These are phyloP conservation scores for Petrocephalus sullivani DNA, from an alignment of 2,797 vertebrate genomes.

Conservation along the genomic window DNA sequence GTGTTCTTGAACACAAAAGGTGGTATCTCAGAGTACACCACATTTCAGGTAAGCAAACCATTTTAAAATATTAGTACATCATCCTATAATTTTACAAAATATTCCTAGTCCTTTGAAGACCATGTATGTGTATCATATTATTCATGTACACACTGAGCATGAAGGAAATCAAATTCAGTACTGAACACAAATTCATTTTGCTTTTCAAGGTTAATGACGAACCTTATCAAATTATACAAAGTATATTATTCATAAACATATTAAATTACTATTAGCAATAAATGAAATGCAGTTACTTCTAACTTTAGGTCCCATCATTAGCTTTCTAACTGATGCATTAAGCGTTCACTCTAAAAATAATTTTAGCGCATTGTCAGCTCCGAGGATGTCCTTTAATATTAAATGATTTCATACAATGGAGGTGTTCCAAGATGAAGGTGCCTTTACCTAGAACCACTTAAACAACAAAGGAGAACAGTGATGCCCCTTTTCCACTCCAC, in stretches of 20 bases:
- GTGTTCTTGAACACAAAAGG: not conserved
- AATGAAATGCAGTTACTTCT: not conserved
- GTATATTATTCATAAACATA: not conserved
- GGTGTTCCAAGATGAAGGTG: not conserved
- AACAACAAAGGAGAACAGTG: not conserved
- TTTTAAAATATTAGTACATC: not conserved
- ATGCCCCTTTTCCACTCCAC: no score
- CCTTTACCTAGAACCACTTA: constrained; percentile 5
- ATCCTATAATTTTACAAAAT: not conserved
- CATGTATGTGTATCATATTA: not conserved
- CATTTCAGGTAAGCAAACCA: not conserved
- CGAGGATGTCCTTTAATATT: not conserved
- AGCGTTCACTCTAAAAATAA: not conserved
- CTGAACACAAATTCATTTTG: not conserved
- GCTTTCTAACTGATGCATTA: not conserved
- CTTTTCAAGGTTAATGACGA: not conserved
- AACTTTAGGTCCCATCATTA: not conserved
- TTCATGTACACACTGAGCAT: not conserved
- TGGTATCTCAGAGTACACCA: not conserved
- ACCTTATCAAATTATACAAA: not conserved
- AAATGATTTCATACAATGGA: not conserved
- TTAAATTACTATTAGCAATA: not conserved
- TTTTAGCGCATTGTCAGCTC: not conserved
- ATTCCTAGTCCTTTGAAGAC: not conserved
- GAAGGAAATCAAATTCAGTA: not conserved